Evolutionary conservation across 2,113 vertebrate genomes (phyloP).

Genomic region (Nyctibius bracteatus): DNA sequence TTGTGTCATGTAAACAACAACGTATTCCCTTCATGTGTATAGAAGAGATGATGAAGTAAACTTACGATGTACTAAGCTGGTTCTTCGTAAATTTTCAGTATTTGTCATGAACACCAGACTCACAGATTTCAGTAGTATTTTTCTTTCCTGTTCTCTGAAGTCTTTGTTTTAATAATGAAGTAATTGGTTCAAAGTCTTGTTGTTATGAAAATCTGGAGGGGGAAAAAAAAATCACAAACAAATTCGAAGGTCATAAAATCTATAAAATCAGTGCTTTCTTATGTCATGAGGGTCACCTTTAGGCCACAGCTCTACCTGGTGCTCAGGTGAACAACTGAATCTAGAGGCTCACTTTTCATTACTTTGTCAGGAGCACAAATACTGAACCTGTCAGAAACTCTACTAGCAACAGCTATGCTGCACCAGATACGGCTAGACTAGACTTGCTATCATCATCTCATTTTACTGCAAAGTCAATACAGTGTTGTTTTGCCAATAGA

Average conservation of each 20-base stretch:
- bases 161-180: not conserved
- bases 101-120: not conserved
- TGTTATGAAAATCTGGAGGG: not conserved
- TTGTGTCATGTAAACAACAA: not conserved
- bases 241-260: not conserved
- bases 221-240: not conserved
- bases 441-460: not conserved
- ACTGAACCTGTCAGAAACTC: not conserved
- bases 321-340: not conserved
- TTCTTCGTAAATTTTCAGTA: not conserved
- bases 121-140: not conserved
- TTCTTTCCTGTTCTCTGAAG: not conserved
- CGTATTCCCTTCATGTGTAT: not conserved
- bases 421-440: not conserved
- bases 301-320: not conserved
- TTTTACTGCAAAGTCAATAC: not conserved
- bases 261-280: not conserved
- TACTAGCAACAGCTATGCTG: not conserved
- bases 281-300: not conserved
- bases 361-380: not conserved
- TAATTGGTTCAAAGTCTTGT: not conserved
- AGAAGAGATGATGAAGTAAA: not conserved
- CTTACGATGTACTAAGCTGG: not conserved
- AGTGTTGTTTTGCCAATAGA: too few relatives aligned
- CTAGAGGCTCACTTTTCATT: not conserved